Percentiles rank a stretch among this genome's conserved stretches.
These are phyloP conservation scores for Rhodinocichla rosea DNA, from an alignment of 2,113 vertebrate species.

Conservation along the genomic window DNA sequence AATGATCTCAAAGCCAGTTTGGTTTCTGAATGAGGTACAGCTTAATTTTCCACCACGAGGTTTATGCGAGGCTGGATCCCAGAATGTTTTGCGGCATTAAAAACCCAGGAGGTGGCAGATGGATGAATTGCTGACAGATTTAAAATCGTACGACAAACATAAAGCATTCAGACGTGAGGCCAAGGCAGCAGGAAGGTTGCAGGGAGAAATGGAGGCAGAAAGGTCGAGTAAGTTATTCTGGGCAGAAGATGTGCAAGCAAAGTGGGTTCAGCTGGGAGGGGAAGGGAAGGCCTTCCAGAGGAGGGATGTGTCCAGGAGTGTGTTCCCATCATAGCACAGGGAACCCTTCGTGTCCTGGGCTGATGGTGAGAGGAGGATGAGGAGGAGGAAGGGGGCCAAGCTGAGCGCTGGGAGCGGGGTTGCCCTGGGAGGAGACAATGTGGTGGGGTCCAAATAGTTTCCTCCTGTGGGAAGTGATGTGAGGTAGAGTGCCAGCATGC, in stretches of 20 bases:
- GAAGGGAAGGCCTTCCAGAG: background rate
- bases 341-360: rapidly evolving
- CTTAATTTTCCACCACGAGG: background rate
- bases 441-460: background rate
- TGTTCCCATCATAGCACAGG: background rate
- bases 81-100: background rate
- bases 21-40: background rate
- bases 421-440: background rate
- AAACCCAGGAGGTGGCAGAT: slow-evolving; percentile 40
- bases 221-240: slow-evolving; percentile 2
- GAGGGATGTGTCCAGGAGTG: background rate
- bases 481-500: background rate
- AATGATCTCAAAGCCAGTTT: background rate
- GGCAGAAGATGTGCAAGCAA: background rate
- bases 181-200: slow-evolving; percentile 9
- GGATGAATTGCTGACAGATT: slow-evolving; percentile 54
- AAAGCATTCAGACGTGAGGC: background rate
- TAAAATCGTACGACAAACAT: slow-evolving; percentile 27
- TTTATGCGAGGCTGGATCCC: slow-evolving; percentile 2
- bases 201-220: background rate
- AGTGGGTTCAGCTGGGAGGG: background rate
- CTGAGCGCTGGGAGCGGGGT: background rate
- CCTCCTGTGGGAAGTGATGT: background rate
- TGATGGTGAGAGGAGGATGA: background rate
- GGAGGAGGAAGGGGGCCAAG: background rate